Base-by-base conservation (phyloP, 2,797 vertebrate genomes). In the Molothrus ater region DNA sequence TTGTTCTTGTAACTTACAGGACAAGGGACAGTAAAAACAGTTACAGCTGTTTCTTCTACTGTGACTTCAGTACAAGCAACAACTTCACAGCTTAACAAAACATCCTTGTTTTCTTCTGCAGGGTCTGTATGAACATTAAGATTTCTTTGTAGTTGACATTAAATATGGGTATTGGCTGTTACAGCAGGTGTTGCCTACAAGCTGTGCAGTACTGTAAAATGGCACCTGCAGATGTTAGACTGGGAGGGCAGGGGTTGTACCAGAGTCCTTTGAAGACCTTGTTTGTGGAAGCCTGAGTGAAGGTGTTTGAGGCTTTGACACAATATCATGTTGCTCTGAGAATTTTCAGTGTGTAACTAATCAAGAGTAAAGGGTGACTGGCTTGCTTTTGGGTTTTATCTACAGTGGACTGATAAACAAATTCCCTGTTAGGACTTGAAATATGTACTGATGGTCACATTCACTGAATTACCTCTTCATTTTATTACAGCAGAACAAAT, bases 121-220 rank as follows among this genome's bases (percentile, higher is more conserved):
- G 97, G 98, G 98, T 98, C 66, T 97, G 98, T 98, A 72, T 86
- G 32, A 80, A 31, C 7, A 4, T 61, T 69, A 17, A 57, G 7
- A 16, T 81, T 72, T 81, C 51, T 86, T 42, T 80, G 32, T 79
- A 24, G 54, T 54, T 84, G 65, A n/a, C 6, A 10, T 65, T 38
- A 45, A 92, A 38, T 43, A 15, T 2, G 47, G 73, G 11, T 18
- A 3, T 47, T 9, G 10, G 34, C 56, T 93, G 48, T 75, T 87
- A 31, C 2, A 90, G 56, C 56, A 57, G 51, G 47, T 36, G 60
- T 42, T 92, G 32, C 64, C 54, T 32, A 14, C 59, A 42, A 63
- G 51, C 59, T 88, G 59, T 50, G 6, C 36, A 22, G 4, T 15
- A 2, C 34, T 60, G 28, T 61, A 26, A 74, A 74, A 14, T 42